Evolutionary conservation across 92 coral and sea anemone genomes (phyloP).

Genomic region (Blastomussa wellsi): DNA sequence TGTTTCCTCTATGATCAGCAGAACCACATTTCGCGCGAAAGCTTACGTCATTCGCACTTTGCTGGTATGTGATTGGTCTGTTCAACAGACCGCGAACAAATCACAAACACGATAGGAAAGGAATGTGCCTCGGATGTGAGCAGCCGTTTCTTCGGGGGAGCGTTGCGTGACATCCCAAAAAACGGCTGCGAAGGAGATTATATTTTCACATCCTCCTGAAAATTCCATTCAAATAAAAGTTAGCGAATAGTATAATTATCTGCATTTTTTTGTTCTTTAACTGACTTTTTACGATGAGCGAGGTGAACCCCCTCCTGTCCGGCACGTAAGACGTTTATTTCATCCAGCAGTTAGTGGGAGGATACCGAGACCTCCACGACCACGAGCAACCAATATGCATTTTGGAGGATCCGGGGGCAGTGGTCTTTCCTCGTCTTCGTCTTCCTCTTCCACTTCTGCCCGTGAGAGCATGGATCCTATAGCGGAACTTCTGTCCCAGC

Average conservation of each 20-base stretch:
- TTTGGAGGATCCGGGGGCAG: conserved; percentile 83
- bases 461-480: conserved; percentile 99
- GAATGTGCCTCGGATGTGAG: too few species aligned
- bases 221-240: background rate
- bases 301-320: conserved; percentile 68
- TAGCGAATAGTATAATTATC: background rate
- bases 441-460: conserved; percentile 74
- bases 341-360: conserved; percentile 94
- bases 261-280: conserved; percentile 52
- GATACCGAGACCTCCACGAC: conserved; percentile 90
- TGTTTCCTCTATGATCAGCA: background rate
- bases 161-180: too few species aligned
- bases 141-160: too few species aligned
- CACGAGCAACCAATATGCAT: conserved; percentile 86
- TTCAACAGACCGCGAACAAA: too few species aligned
- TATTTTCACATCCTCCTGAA: too few species aligned
- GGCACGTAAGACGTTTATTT: conserved; percentile 94
- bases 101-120: too few species aligned
- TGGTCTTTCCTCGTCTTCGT: conserved; percentile 66
- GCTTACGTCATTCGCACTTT: background rate
- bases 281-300: conserved; percentile 70
- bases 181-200: too few species aligned
- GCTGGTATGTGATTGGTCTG: too few species aligned
- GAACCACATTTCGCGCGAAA: background rate
- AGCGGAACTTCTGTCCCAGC: conserved; percentile 94